These are phyloP conservation scores for Rissa tridactyla DNA, from an alignment of 2,113 vertebrate species.

Conservation along the genomic window DNA sequence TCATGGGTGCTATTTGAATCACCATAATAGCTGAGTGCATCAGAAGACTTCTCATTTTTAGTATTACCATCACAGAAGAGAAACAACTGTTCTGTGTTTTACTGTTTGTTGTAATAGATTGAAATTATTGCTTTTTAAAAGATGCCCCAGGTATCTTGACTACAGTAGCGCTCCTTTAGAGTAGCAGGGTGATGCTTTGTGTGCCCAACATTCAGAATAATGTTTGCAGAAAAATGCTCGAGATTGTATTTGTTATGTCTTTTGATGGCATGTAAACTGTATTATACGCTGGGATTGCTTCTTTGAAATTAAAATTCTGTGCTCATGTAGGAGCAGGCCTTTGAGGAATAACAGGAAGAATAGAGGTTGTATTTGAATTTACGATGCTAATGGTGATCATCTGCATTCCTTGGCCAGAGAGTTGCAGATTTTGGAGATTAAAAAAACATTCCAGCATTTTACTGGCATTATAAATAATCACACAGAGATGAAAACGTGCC, in stretches of 20 bases:
- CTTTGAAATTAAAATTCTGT: conserved; percentile 64
- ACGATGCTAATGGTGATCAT: conserved; percentile 63
- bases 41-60: conserved; percentile 5
- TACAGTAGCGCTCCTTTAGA: background rate
- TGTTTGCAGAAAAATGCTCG: conserved; percentile 11
- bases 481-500: conserved; percentile 79
- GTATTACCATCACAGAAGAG: background rate
- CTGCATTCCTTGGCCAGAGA: conserved; percentile 77
- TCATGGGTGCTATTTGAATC: background rate
- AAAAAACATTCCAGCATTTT: conserved; percentile 79
- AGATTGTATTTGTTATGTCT: conserved; percentile 35
- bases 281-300: conserved; percentile 29
- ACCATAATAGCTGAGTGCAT: background rate
- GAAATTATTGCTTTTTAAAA: conserved; percentile 22
- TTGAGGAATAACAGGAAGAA: conserved; percentile 55
- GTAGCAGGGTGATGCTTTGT: background rate
- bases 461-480: conserved; percentile 74
- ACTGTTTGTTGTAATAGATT: background rate
- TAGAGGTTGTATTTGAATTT: conserved; percentile 70
- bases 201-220: background rate
- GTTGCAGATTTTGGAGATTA: conserved; percentile 80
- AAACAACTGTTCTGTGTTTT: background rate
- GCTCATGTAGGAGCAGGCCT: conserved; percentile 60
- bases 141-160: conserved; percentile 27
- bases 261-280: conserved; percentile 42